Evolutionary conservation across 1,140 invertebrate genomes (phyloP).

Genomic region (Pogonognathellus flavescens): DNA sequence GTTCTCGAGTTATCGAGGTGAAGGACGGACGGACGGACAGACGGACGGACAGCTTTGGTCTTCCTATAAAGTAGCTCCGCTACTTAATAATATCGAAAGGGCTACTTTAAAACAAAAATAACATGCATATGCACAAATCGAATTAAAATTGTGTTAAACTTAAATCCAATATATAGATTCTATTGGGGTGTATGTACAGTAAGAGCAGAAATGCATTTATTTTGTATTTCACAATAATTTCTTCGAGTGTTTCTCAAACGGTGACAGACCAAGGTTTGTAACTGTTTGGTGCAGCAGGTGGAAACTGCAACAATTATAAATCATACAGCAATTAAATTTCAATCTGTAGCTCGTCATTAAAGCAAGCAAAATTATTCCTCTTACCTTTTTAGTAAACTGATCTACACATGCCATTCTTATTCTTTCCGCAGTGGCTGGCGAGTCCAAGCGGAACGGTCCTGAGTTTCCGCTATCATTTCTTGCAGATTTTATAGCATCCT

Average conservation of each 20-base stretch:
- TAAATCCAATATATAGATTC: too few species aligned
- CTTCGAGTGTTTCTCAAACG: conserved; percentile 41
- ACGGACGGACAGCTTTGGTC: too few species aligned
- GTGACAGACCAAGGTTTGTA: conserved; percentile 67
- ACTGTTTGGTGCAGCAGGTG: conserved; percentile 41
- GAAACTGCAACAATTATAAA: conserved; percentile 60
- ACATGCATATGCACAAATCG: too few species aligned
- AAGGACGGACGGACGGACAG: too few species aligned
- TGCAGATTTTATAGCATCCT: conserved; percentile 87
- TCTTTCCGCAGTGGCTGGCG: conserved; percentile 88
- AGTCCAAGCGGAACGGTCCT: conserved; percentile 80
- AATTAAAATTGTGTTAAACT: neutral
- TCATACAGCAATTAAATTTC: conserved; percentile 13
- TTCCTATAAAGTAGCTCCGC: too few species aligned
- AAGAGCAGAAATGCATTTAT: neutral
- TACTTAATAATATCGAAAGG: too few species aligned
- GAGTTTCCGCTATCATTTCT: conserved; percentile 78
- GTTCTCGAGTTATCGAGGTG: too few species aligned
- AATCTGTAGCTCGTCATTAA: too few species aligned
- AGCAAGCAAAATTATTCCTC: neutral
- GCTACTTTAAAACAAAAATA: too few species aligned
- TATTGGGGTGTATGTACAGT: neutral
- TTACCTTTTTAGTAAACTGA: conserved; percentile 83
- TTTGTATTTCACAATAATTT: too few species aligned
- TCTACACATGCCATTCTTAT: conserved; percentile 93